Evolutionary conservation across 2,888 invertebrate species (phyloP), one percentile per base, ranked within the genome.

Genomic region (Noctua fimbriata): DNA sequence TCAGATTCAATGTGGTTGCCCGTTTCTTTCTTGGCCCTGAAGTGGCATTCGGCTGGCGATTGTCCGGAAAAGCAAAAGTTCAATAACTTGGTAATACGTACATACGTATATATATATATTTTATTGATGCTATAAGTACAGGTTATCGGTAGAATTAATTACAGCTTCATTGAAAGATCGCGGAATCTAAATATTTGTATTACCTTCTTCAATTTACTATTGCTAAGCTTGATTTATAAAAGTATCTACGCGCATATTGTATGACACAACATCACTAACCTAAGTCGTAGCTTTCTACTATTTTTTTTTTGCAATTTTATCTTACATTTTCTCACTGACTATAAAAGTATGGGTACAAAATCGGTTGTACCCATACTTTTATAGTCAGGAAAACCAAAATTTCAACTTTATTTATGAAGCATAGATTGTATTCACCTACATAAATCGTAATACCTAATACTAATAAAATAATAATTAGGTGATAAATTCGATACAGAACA

Each of bases 21-120:
- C 90, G 91, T 88, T 91, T 93, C 93, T 93, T 93, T 93, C 90
- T 91, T 89, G 89, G 89, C 89, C 89, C 91, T 89, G 90, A 91
- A 91, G 91, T 89, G 79, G 83, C 83, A 75, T 77, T 86, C 74
- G 86, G 58, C 66, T 74, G 77, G 74, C 76, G 88, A 82, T 79
- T 84, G 84, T 86, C 85, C 87, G 86, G 85, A 81, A 89, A 88
- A 87, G 85, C 80, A 76, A 76, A 85, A 87, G 87, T 90, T 90
- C 87, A 87, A 85, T 84, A 84, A 88, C 87, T 87, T 79, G 77
- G 36, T 60, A 69, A 63, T 78, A 69, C 44, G 21, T 60, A 63
- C 21, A 16, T 74, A 63, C 32, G 18, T 49, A 55, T 10, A 9
- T 65, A 21, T 36, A 36, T 36, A 12, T 6, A 44, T 67, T 44